These are phyloP conservation scores for Zootoca vivipara DNA, from an alignment of 2,113 vertebrate species.

Conservation along the genomic window DNA sequence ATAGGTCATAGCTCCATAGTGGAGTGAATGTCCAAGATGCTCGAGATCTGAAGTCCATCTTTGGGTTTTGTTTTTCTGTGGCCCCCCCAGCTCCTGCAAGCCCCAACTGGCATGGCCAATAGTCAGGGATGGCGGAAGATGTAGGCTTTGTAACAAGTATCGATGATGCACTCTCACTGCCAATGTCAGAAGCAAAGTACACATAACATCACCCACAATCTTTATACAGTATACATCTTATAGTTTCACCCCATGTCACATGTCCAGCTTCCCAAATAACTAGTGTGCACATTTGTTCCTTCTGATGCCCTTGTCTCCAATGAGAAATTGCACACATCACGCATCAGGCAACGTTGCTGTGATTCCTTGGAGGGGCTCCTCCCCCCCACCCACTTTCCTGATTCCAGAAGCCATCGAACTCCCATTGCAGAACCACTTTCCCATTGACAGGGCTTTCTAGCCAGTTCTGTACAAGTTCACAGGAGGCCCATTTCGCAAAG, in stretches of 20 bases:
- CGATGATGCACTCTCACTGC: too few species aligned
- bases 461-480: too few species aligned
- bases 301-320: background rate
- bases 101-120: too few species aligned
- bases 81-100: too few species aligned
- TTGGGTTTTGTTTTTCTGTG: background rate
- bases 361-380: background rate
- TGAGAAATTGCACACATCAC: background rate
- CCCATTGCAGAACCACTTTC: too few species aligned
- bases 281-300: background rate
- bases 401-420: background rate
- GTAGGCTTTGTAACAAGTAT: background rate
- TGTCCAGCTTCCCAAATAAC: background rate
- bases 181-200: too few species aligned
- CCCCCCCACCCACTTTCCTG: too few species aligned
- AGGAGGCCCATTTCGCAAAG: background rate
- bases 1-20: too few species aligned
- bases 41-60: background rate
- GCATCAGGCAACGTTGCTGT: too few species aligned
- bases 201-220: too few species aligned
- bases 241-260: background rate
- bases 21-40: background rate
- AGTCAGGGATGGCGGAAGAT: too few species aligned
- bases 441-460: background rate
- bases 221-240: too few species aligned